A percentile compares a stretch with the other conserved stretches of the same genome.
Evolutionary conservation across 2,113 vertebrate species (phyloP).

Genomic region (Bubo bubo): DNA sequence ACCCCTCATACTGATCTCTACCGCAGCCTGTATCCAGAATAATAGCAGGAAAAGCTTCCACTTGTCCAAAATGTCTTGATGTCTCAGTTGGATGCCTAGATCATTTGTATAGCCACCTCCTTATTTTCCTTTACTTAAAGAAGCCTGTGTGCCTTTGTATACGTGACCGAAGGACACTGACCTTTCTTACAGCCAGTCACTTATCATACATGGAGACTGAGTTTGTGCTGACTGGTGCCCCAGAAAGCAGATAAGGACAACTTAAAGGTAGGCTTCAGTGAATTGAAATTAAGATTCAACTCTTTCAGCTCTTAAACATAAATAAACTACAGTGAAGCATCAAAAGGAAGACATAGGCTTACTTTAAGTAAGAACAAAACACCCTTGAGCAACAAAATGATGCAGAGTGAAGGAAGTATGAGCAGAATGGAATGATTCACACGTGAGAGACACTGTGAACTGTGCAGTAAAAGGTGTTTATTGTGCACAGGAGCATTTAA

Average conservation of each 20-base stretch:
- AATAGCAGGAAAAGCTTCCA: neutral
- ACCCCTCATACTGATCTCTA: neutral
- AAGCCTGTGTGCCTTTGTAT: neutral
- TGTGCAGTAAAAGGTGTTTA: neutral
- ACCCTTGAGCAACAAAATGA: neutral
- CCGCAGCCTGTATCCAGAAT: neutral
- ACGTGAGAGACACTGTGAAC: neutral
- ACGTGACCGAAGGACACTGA: neutral
- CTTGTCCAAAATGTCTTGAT: neutral
- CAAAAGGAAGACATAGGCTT: neutral
- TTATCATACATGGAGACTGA: neutral
- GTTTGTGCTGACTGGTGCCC: neutral
- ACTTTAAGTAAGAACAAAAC: neutral
- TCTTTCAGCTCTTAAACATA: neutral
- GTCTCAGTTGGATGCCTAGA: neutral
- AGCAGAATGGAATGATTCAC: slow-evolving; percentile 22
- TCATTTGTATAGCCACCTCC: neutral
- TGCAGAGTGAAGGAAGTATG: slow-evolving; percentile 10
- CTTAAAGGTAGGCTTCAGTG: neutral
- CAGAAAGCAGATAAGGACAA: neutral
- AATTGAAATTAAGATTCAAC: neutral
- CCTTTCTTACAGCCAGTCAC: neutral
- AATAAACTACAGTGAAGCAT: neutral
- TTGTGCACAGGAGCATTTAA: neutral
- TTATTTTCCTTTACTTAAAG: neutral